These are phyloP conservation scores for Ctenoplectra terminalis DNA, from an alignment of 1,140 invertebrate species.

Conservation along the genomic window DNA sequence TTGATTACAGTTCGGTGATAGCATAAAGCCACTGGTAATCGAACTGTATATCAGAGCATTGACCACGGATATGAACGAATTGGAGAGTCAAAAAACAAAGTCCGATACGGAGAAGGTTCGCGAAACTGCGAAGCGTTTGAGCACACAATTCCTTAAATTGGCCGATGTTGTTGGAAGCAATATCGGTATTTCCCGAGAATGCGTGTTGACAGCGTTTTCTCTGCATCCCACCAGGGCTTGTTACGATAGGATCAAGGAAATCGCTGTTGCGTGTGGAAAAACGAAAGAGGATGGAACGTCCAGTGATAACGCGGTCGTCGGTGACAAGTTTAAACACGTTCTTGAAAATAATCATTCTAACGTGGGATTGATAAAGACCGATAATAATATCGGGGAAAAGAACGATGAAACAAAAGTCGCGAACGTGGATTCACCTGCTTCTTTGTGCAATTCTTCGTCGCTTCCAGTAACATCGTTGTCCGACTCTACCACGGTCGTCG, in stretches of 20 bases:
- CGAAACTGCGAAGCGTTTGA: conserved; percentile 83
- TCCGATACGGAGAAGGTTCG: conserved; percentile 82
- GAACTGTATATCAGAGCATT: conserved; percentile 89
- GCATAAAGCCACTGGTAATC: conserved; percentile 86
- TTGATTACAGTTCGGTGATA: conserved; percentile 85
- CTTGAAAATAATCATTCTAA: conserved; percentile 6
- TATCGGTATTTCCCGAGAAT: conserved; percentile 85
- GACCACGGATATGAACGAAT: conserved; percentile 89
- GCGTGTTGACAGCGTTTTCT: conserved; percentile 87
- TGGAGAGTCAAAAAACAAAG: conserved; percentile 87
- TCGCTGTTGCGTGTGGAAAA: conserved; percentile 84
- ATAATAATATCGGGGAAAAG: not conserved
- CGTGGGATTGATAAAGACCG: not conserved
- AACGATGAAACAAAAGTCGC: not conserved
- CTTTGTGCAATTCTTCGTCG: not conserved
- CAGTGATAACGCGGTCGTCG: conserved; percentile 61
- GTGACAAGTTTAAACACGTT: conserved; percentile 26
- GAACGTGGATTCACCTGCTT: not conserved
- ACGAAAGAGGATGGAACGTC: conserved; percentile 64
- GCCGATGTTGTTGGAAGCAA: conserved; percentile 84
- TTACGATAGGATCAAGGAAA: conserved; percentile 82
- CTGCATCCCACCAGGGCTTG: conserved; percentile 84
- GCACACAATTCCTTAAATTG: conserved; percentile 84
- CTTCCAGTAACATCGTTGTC: not conserved
- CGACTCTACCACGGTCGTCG: not conserved